Conservation (phyloP, 2,888 invertebrate species). For the Lymantria dispar region DNA sequence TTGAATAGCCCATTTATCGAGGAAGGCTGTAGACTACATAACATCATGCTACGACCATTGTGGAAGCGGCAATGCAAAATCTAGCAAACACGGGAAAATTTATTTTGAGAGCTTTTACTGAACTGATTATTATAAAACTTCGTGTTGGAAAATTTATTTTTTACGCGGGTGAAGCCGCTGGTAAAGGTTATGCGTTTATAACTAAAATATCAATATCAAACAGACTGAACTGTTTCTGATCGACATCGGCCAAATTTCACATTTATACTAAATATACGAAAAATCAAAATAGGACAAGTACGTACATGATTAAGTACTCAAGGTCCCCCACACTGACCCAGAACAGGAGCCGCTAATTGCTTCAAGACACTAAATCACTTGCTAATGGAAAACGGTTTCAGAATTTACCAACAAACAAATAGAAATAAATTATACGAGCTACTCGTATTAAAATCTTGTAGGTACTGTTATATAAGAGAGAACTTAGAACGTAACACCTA, state of each 20-base stretch:
- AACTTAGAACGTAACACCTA: too few relatives aligned
- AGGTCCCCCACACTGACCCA: conserved; percentile 4
- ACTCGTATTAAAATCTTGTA: not conserved
- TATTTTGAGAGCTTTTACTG: too few relatives aligned
- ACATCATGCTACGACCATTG: too few relatives aligned
- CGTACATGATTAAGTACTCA: conserved; percentile 16
- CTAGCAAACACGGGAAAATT: too few relatives aligned
- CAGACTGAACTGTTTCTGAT: not conserved
- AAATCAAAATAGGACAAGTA: conserved; percentile 17
- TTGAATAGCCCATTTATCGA: too few relatives aligned
- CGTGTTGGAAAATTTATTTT: too few relatives aligned
- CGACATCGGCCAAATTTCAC: not conserved
- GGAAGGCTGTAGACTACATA: too few relatives aligned
- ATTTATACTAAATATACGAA: conserved; percentile 1
- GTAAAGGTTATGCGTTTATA: too few relatives aligned
- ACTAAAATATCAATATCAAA: not conserved
- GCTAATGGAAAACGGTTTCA: conserved; percentile 8
- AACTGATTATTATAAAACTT: too few relatives aligned
- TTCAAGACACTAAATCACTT: conserved; percentile 30
- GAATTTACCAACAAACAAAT: conserved; percentile 2
- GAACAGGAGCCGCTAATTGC: conserved; percentile 28
- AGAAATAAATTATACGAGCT: not conserved
- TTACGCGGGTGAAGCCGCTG: too few relatives aligned
- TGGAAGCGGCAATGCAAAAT: too few relatives aligned
- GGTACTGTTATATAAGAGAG: too few relatives aligned